Evolutionary conservation across 2,888 invertebrate genomes (phyloP).

Genomic region (Nebria brevicollis): DNA sequence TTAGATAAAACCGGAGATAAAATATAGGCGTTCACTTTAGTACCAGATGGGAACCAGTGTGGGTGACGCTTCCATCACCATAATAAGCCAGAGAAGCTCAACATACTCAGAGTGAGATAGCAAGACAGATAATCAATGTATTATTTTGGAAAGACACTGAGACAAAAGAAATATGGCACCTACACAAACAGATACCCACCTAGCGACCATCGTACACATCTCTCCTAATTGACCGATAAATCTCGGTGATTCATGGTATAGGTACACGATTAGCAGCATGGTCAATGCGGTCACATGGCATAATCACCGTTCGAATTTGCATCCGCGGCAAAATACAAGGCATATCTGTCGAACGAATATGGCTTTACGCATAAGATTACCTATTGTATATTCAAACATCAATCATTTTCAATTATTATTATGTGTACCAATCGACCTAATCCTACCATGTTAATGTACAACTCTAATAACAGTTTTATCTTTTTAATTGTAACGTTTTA

Average conservation of each 20-base stretch:
- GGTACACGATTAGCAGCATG: slow-evolving; percentile 12
- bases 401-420: not conserved
- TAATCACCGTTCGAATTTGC: slow-evolving; percentile 28
- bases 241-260: slow-evolving; percentile 26
- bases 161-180: not conserved
- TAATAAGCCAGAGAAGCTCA: not conserved
- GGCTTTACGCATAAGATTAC: slow-evolving; percentile 29
- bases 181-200: not conserved
- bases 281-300: slow-evolving; percentile 2
- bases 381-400: slow-evolving; percentile 17
- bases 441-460: no score
- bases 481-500: no score
- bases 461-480: no score
- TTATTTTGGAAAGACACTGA: not conserved
- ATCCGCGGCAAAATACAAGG: slow-evolving; percentile 35
- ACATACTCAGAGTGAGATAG: not conserved
- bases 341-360: slow-evolving; percentile 22
- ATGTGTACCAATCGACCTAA: not conserved
- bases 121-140: not conserved
- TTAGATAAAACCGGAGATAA: not conserved
- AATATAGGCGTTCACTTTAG: not conserved
- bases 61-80: not conserved
- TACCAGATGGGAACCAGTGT: not conserved
- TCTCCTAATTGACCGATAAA: slow-evolving; percentile 28
- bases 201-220: slow-evolving; percentile 8